Evolutionary conservation across 2,797 vertebrate genomes (phyloP).

Genomic region (Coccyzus lansbergi): DNA sequence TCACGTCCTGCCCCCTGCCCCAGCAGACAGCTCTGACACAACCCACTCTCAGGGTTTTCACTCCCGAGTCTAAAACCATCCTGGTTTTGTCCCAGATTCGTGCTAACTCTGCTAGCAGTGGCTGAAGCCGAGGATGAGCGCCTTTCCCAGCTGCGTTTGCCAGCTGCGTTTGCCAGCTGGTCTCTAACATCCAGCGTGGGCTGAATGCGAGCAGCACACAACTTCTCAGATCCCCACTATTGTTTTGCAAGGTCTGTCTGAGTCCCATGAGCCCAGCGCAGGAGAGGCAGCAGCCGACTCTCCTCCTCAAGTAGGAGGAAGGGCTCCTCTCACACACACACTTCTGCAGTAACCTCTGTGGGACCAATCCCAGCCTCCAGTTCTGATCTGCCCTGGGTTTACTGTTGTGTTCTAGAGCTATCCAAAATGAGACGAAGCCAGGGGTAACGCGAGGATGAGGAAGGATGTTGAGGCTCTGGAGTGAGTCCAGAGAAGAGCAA

Average conservation of each 20-base stretch:
- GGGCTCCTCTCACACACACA: fast-evolving
- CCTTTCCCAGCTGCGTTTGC: background rate
- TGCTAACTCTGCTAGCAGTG: background rate
- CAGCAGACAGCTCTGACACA: background rate
- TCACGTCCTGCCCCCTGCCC: background rate
- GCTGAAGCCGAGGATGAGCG: background rate
- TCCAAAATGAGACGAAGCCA: background rate
- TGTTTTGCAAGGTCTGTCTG: background rate
- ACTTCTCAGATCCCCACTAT: background rate
- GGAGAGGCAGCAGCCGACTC: background rate
- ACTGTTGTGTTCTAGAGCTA: background rate
- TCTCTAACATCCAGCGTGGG: background rate
- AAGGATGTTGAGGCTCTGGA: too few relatives aligned
- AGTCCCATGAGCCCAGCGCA: fast-evolving
- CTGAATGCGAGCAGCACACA: background rate
- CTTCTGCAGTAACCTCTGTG: background rate
- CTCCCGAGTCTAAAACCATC: background rate
- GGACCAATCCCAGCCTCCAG: background rate
- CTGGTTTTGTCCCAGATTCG: background rate
- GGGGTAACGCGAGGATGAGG: background rate
- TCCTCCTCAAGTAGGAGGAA: background rate
- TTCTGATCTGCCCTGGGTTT: background rate
- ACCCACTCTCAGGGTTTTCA: background rate
- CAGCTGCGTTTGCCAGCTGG: background rate
- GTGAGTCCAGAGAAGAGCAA: too few relatives aligned